These are phyloP conservation scores for Stegodyphus dumicola DNA, from an alignment of 1,140 invertebrate species.

Conservation along the genomic window DNA sequence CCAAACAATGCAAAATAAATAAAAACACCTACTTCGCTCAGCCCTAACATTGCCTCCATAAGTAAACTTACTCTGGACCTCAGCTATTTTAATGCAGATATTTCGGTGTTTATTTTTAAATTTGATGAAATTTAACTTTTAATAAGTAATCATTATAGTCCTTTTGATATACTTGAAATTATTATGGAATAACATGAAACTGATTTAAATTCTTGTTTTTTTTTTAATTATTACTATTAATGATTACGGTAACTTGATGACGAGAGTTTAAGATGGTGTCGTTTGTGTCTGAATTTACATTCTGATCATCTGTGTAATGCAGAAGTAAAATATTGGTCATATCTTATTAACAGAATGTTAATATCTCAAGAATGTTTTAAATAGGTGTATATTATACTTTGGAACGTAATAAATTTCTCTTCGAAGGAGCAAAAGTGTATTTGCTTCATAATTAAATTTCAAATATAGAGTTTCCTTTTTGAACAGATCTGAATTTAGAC, in stretches of 20 bases:
- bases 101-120: no score
- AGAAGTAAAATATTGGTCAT: no score
- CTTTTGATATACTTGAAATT: no score
- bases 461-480: not conserved
- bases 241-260: not conserved
- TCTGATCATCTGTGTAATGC: not conserved
- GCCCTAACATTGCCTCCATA: conserved; percentile 30
- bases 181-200: no score
- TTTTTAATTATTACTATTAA: not conserved
- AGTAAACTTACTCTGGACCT: conserved; percentile 43
- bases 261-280: conserved; percentile 48
- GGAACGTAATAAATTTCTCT: not conserved
- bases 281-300: conserved; percentile 19
- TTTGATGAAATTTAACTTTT: no score
- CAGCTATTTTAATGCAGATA: no score
- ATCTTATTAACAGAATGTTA: no score
- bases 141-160: no score
- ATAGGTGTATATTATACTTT: not conserved
- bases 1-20: not conserved
- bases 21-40: not conserved
- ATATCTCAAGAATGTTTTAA: not conserved
- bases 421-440: not conserved
- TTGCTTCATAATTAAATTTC: not conserved
- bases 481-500: no score
- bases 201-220: not conserved